Percentiles rank a stretch among this genome's conserved stretches.
Conservation (phyloP, 2,888 invertebrate genomes). For the Philhelius pedissequus region DNA sequence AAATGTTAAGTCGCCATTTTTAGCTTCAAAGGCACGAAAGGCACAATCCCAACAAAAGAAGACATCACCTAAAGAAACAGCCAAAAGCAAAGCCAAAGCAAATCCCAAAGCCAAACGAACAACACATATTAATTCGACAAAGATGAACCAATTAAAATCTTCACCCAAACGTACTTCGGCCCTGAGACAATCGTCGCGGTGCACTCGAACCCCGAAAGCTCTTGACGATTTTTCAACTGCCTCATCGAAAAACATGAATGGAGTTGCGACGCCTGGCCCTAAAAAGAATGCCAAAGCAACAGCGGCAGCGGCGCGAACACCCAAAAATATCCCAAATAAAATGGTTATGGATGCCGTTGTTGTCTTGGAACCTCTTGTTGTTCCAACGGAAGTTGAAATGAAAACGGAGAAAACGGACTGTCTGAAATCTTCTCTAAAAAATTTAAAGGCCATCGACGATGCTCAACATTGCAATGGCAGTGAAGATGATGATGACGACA, state of each 20-base stretch:
- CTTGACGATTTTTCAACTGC: constrained; percentile 25
- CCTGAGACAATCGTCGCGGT: constrained; percentile 40
- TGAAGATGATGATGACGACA: constrained; percentile 61
- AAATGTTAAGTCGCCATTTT: not conserved
- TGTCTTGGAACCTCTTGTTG: constrained; percentile 11
- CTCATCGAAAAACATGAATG: not conserved
- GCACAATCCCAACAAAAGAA: not conserved
- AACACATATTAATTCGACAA: not conserved
- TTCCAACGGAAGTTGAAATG: not conserved
- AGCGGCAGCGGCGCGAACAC: not conserved
- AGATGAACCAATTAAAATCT: constrained; percentile 11
- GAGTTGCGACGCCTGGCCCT: not conserved
- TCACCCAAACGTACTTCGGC: constrained; percentile 69
- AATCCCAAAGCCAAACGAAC: not conserved
- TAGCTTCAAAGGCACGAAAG: not conserved
- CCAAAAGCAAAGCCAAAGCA: not conserved
- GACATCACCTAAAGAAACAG: not conserved
- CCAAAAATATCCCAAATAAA: not conserved
- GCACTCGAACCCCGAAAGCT: constrained; percentile 23
- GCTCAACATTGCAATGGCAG: not conserved
- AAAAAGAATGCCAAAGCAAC: not conserved
- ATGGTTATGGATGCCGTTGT: constrained; percentile 13
- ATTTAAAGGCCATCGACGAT: not conserved
- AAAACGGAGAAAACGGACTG: not conserved
- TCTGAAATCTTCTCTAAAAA: not conserved